phyloP scores from a whole-genome alignment of 2,797 vertebrate species.

The Schizothorax lantsangensis region DNA sequence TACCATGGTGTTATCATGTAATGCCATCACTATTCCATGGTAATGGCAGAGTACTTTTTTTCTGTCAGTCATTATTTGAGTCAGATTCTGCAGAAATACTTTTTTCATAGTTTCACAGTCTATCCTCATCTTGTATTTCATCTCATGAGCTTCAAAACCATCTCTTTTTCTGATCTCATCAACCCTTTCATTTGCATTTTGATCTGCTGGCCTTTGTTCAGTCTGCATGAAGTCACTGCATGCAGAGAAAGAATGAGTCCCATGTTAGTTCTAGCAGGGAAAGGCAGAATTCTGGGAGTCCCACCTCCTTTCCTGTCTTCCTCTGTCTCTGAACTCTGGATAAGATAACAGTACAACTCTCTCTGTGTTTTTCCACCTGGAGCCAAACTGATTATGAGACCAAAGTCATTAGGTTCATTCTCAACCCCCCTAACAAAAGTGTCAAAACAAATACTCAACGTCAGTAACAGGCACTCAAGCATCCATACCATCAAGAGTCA shows the following conservation, averaged over 20 bases:
- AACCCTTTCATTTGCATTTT: constrained; percentile 44
- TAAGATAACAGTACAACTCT: constrained; percentile 45
- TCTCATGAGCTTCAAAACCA: constrained; percentile 10
- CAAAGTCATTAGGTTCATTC: constrained; percentile 38
- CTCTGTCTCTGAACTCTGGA: constrained; percentile 51
- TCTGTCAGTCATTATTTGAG: not conserved
- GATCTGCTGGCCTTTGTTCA: constrained; percentile 51
- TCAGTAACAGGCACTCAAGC: constrained; percentile 27
- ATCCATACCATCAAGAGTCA: constrained; percentile 21
- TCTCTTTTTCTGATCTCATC: constrained; percentile 12
- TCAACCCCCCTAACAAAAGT: not conserved
- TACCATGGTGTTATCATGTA: not conserved
- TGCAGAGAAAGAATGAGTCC: constrained; percentile 65
- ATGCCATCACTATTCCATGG: not conserved
- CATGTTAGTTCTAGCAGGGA: constrained; percentile 59
- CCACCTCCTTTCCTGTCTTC: constrained; percentile 46
- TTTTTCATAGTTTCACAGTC: not conserved
- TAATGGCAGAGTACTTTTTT: not conserved
- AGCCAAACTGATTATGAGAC: constrained; percentile 63
- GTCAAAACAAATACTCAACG: not conserved
- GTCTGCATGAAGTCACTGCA: constrained; percentile 74
- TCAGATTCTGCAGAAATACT: not conserved
- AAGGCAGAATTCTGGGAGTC: constrained; percentile 61
- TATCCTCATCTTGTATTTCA: constrained; percentile 10
- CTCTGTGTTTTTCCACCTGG: constrained; percentile 59